Evolutionary conservation across 1,140 invertebrate species (phyloP), one percentile per base, ranked within the genome.

Genomic region (Anastrepha ludens): DNA sequence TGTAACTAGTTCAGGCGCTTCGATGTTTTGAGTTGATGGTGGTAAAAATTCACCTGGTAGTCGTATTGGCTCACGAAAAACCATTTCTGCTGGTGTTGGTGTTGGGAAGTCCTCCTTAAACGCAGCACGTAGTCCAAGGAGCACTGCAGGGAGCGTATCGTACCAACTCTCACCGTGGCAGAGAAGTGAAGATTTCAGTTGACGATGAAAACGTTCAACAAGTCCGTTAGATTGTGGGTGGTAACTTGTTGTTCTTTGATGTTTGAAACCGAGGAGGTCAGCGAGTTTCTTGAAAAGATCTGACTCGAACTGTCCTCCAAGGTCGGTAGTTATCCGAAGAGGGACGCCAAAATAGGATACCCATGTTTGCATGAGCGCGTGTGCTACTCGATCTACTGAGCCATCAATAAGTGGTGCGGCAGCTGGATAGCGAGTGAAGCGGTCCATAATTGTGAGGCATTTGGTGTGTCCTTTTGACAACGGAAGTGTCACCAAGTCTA

Each of bases 191-290:
- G 87, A 67, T 85, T 93, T 93, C 3, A 93, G 60, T 7, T 87
- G 87, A 3, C 91, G 65, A 81, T 93, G 91, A 3, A 88, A 89
- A 1, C 91, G 64, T 86, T 93, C 92, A n/a, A 93, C 85, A 41
- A 92, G 64, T 11, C 91, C 92, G 47, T 93, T 93, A 0, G 90
- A 87, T 64, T 88, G 85, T 9, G 93, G 92, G 86, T 93, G 91
- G 85, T 92, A 94, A 8, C 92, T 88, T 1, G 93, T 93, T 0
- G 93, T 94, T 70, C 90, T 86, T 1, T 88, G 62, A 86, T 91
- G 90, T 39, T 90, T 88, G 5, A 89, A 85, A 29, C 89, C 89
- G 5, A 90, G 59, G 3, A 65, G 64, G 17, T 85, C 17, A 39
- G 67, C 50, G 17, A 88, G 39, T 41, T 65, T 60, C 5, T 20